Percentiles rank a stretch among this genome's conserved stretches.
Evolutionary conservation across 2,113 vertebrate genomes (phyloP).

Genomic region (Diphyllodes magnificus): DNA sequence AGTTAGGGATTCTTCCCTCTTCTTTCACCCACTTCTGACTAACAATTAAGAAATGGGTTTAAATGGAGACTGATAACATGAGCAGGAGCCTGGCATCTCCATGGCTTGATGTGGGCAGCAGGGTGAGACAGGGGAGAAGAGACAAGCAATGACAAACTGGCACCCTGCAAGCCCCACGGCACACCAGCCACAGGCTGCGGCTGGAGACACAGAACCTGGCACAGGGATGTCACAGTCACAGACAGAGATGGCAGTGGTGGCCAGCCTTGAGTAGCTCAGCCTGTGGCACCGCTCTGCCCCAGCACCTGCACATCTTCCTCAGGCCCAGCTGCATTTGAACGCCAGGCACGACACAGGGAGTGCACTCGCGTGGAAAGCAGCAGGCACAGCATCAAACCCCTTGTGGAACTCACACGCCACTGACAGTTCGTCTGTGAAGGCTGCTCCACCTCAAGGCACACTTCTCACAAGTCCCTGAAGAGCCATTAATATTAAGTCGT

Average conservation of each 20-base stretch:
- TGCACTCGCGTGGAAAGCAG: accelerated
- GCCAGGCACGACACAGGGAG: accelerated
- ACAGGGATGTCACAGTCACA: neutral
- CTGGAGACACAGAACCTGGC: neutral
- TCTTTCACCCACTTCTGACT: neutral
- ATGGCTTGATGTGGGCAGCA: neutral
- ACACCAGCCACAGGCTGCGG: accelerated
- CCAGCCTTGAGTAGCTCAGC: neutral
- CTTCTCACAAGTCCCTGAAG: neutral
- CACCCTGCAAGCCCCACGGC: accelerated
- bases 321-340: accelerated
- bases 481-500: neutral
- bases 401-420: neutral
- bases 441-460: neutral
- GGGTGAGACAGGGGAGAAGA: neutral
- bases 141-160: neutral
- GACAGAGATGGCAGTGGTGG: neutral
- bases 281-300: accelerated
- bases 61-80: neutral
- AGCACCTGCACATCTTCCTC: neutral
- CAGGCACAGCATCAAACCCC: neutral
- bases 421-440: accelerated
- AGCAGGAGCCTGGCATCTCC: neutral
- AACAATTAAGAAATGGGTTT: neutral
- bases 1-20: neutral